phyloP scores from a whole-genome alignment of 2,797 vertebrate genomes.

The Salarias fasciatus region DNA sequence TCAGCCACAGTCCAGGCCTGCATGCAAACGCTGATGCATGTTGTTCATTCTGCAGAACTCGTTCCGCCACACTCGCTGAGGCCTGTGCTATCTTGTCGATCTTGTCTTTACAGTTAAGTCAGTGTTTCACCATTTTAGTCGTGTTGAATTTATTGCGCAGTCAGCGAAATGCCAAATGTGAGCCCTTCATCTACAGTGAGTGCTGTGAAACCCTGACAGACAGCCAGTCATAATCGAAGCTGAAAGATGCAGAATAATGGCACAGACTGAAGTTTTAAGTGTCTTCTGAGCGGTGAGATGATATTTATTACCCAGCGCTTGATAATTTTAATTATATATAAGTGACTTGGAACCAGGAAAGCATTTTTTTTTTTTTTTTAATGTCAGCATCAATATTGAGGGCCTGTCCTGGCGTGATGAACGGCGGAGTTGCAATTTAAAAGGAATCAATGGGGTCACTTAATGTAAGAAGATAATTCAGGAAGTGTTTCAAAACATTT shows the following conservation, averaged over 20 bases:
- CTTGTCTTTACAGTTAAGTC: no score
- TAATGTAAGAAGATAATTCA: not conserved
- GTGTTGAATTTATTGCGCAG: not conserved
- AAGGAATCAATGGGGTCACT: not conserved
- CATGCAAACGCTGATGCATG: no score
- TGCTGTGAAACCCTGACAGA: not conserved
- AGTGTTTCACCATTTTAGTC: no score
- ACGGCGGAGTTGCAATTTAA: not conserved
- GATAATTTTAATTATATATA: conserved; percentile 23
- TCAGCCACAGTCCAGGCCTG: no score
- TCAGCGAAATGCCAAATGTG: not conserved
- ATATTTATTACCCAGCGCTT: conserved; percentile 5
- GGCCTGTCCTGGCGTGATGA: conserved; percentile 2
- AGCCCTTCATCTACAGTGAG: conserved; percentile 12
- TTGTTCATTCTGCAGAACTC: no score
- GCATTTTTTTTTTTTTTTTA: conserved; percentile 5
- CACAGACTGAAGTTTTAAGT: conserved; percentile 7
- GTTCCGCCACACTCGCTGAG: no score
- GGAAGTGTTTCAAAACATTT: not conserved
- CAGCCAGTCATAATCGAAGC: not conserved
- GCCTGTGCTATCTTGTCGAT: no score
- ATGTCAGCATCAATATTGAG: conserved; percentile 2
- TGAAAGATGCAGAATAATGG: conserved; percentile 2
- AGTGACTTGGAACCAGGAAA: conserved; percentile 1
- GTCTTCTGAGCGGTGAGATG: not conserved